Conservation (phyloP, 1,140 invertebrate species). For the Papilio dardanus region DNA sequence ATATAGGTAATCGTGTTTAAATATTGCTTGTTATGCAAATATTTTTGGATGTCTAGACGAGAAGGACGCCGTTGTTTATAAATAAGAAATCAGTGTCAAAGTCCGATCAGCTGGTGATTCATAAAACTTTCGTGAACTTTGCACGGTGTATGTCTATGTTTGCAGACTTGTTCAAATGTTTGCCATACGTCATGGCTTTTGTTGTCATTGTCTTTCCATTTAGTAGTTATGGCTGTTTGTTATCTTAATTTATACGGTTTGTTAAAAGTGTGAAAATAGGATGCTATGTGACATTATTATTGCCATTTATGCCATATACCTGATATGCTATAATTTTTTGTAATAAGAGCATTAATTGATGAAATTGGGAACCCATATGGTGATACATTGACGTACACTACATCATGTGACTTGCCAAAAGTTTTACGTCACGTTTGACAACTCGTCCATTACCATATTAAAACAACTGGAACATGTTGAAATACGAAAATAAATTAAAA, state of each 20-base stretch:
- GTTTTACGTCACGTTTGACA: neutral
- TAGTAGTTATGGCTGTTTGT: neutral
- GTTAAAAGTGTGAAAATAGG: neutral
- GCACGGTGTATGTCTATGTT: neutral
- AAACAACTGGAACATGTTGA: slow-evolving; percentile 9
- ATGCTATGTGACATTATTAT: neutral
- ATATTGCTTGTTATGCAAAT: slow-evolving; percentile 16
- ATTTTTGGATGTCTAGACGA: slow-evolving; percentile 21
- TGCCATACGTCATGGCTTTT: neutral
- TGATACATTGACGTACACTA: neutral
- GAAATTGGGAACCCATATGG: neutral
- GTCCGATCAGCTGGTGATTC: slow-evolving; percentile 19
- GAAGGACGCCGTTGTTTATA: slow-evolving; percentile 30
- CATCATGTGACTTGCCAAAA: slow-evolving; percentile 1
- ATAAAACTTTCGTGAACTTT: neutral
- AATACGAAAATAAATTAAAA: slow-evolving; percentile 7
- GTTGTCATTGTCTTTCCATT: neutral
- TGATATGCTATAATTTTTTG: too few species aligned
- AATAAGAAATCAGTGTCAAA: slow-evolving; percentile 23
- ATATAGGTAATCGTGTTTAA: neutral
- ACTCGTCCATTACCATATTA: neutral
- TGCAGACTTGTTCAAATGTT: slow-evolving; percentile 18
- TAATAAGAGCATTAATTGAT: neutral
- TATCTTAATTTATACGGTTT: neutral
- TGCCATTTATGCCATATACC: neutral